Base-by-base conservation (phyloP, 2,797 vertebrate species). In the Anas acuta region DNA sequence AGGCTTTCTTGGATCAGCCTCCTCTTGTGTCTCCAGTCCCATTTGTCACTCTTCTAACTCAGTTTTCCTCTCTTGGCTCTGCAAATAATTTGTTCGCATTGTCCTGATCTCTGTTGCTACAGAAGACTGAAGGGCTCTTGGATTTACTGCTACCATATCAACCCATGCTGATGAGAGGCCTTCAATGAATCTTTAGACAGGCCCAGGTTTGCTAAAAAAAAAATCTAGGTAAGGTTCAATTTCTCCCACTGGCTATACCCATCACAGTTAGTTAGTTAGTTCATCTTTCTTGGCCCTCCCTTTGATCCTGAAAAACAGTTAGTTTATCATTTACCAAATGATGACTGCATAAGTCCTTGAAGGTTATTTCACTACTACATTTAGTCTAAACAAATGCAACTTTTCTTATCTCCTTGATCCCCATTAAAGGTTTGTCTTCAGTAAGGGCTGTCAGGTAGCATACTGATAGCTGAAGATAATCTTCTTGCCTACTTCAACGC, bases 1-100 rank as follows among this genome's bases (percentile, higher is more conserved):
- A 87, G 13, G 19, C 13, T 80, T 85, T 89, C 49, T 22, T 72
- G 32, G 4, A 73, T 32, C 51, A 82, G 25, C 7, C 30, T 7
- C 28, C 0, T 73, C 20, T 37, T 1, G 0, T n/a, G 32, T 11
- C 35, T 39, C 7, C 7, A 78, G 43, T 12, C 11, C 45, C 33
- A 6, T 41, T 12, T 41, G 12, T 62, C 43, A 87, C 11, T 80
- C 17, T 25, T 25, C 33, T 51, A 82, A 85, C 7, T 25, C 23
- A 56, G 65, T 21, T 56, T 49, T 21, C 32, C 23, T n/a, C 56
- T 78, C 20, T 33, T 49, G 30, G 13, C 19, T 90, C n/a, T 56
- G 54, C 7, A 84, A 93, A 22, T 18, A 21, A 37, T 35, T 70
- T 84, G 17, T 39, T 58, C 32, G 20, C 25, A 33, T 54, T 51